Conservation (phyloP, 2,888 invertebrate genomes). For the Cerastoderma edule region DNA sequence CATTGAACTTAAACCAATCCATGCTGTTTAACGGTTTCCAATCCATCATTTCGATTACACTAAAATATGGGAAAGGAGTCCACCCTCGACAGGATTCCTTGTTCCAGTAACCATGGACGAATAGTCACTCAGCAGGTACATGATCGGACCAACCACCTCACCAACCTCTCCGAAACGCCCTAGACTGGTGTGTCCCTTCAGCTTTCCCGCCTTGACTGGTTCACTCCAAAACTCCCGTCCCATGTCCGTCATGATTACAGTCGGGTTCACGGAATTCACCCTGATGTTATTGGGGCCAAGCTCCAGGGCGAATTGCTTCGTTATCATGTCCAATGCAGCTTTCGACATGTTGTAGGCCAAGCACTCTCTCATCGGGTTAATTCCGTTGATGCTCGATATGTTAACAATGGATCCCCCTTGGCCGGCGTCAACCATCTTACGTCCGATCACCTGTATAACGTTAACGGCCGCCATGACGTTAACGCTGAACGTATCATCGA, state of each 20-base stretch:
- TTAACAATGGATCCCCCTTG: slow-evolving; percentile 93
- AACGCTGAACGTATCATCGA: slow-evolving; percentile 89
- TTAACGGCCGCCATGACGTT: slow-evolving; percentile 94
- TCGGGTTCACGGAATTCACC: slow-evolving; percentile 95
- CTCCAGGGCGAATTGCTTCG: slow-evolving; percentile 93
- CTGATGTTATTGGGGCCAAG: slow-evolving; percentile 92
- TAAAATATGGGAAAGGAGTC: slow-evolving; percentile 47
- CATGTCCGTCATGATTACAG: slow-evolving; percentile 95
- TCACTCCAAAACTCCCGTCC: slow-evolving; percentile 91
- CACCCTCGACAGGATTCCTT: slow-evolving; percentile 53
- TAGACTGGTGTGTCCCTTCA: slow-evolving; percentile 92
- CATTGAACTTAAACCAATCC: too few relatives aligned
- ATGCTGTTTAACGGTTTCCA: background rate
- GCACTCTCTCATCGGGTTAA: slow-evolving; percentile 87
- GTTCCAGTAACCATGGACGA: slow-evolving; percentile 57
- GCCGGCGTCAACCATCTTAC: slow-evolving; percentile 89
- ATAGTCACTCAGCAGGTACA: slow-evolving; percentile 54
- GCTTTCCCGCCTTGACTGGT: slow-evolving; percentile 88
- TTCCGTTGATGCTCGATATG: slow-evolving; percentile 89
- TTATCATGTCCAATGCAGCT: slow-evolving; percentile 93
- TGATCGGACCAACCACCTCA: slow-evolving; percentile 46
- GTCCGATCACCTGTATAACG: slow-evolving; percentile 90
- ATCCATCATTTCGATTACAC: slow-evolving; percentile 5
- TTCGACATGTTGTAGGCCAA: slow-evolving; percentile 93
- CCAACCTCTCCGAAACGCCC: slow-evolving; percentile 87